Conservation (phyloP, 2,888 invertebrate genomes). For the Aproaerema taeniolella region DNA sequence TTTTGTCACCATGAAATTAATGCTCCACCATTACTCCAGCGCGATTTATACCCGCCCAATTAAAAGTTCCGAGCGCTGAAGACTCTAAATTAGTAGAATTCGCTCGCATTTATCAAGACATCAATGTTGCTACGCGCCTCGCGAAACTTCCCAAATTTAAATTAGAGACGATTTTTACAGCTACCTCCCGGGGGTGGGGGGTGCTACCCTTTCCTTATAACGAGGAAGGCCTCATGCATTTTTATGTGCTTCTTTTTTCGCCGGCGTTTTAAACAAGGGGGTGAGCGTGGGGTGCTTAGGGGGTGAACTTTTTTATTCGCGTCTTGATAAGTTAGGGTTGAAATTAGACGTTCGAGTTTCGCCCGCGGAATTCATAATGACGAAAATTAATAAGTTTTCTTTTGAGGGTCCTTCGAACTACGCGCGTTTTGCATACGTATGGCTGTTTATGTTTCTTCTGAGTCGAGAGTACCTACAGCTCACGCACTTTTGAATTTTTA, state of each 20-base stretch:
- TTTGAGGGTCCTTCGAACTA: conserved; percentile 63
- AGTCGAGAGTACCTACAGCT: too few species aligned
- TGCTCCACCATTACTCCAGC: conserved; percentile 59
- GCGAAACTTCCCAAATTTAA: conserved; percentile 78
- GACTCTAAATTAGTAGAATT: conserved; percentile 74
- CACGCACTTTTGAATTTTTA: too few species aligned
- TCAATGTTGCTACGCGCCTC: conserved; percentile 69
- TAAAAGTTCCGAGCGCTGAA: conserved; percentile 71
- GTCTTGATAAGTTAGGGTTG: conserved; percentile 79
- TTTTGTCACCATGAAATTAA: conserved; percentile 69
- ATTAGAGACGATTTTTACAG: conserved; percentile 78
- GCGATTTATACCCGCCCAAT: conserved; percentile 72
- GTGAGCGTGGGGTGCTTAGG: conserved; percentile 67
- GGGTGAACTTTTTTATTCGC: conserved; percentile 77
- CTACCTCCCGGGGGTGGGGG: conserved; percentile 68
- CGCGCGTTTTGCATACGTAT: conserved; percentile 40
- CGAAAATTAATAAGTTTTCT: conserved; percentile 78
- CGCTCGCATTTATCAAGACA: conserved; percentile 75
- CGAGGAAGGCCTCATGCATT: conserved; percentile 80
- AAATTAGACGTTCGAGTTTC: conserved; percentile 78
- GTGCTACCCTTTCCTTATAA: conserved; percentile 78
- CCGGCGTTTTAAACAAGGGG: conserved; percentile 78
- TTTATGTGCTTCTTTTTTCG: conserved; percentile 80
- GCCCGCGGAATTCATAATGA: conserved; percentile 78
- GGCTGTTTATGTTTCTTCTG: conserved; percentile 6